A percentile compares a stretch with the other conserved stretches of the same genome.
These are phyloP conservation scores for Unio delphinus DNA, from an alignment of 2,888 invertebrate species.

Conservation along the genomic window DNA sequence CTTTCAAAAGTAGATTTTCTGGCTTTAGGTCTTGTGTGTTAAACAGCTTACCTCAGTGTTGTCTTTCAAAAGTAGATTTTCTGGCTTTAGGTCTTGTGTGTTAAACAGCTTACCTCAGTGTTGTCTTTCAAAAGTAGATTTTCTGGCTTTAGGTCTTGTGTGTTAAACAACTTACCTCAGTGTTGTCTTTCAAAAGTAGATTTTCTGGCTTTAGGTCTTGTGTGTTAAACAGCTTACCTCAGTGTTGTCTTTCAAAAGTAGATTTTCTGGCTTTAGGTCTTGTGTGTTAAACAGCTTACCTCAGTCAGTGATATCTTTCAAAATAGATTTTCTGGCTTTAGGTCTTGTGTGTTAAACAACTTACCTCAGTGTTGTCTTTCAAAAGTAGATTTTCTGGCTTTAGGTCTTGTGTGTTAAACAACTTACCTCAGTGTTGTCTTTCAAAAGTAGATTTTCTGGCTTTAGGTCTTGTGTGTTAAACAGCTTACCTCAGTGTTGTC, in stretches of 20 bases:
- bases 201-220: constrained; percentile 69
- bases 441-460: constrained; percentile 65
- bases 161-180: constrained; percentile 41
- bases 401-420: no score
- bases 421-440: constrained; percentile 59
- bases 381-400: constrained; percentile 67
- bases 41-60: constrained; percentile 59
- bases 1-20: constrained; percentile 63
- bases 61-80: constrained; percentile 63
- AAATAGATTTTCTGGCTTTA: no score
- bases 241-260: constrained; percentile 59
- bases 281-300: constrained; percentile 26
- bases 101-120: no score
- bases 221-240: no score
- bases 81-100: constrained; percentile 65
- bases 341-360: not conserved
- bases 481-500: no score
- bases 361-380: constrained; percentile 59
- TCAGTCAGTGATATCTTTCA: no score
- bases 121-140: no score
- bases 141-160: no score
- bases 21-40: constrained; percentile 68
- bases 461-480: constrained; percentile 58
- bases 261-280: constrained; percentile 67
- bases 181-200: constrained; percentile 59